Percentiles rank a stretch among this genome's conserved stretches.
Conservation (phyloP, 1,140 invertebrate species). For the Leptopilina boulardi region DNA sequence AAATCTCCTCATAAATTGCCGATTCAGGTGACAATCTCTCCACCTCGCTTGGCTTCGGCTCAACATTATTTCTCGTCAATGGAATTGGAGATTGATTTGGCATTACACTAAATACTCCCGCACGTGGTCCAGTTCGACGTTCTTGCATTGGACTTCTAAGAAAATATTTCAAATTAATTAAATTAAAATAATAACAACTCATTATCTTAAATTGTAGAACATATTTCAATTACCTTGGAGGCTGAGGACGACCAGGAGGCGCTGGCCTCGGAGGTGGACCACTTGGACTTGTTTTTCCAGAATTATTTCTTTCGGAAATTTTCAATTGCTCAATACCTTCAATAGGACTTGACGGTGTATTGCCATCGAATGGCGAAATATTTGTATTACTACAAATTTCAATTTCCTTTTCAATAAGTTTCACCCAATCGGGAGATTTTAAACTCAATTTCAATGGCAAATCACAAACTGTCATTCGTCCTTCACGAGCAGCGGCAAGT, state of each 20-base stretch:
- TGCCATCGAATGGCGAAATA: conserved; percentile 81
- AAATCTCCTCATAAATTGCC: conserved; percentile 78
- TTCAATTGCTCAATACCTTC: conserved; percentile 72
- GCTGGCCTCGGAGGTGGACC: conserved; percentile 67
- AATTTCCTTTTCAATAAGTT: conserved; percentile 88
- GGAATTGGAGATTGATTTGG: conserved; percentile 48
- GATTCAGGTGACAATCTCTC: conserved; percentile 68
- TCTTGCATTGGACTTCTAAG: conserved; percentile 33
- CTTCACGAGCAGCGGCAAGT: conserved; percentile 82
- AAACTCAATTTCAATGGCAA: conserved; percentile 84
- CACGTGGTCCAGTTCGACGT: conserved; percentile 44
- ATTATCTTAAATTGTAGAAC: neutral
- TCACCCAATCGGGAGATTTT: conserved; percentile 90
- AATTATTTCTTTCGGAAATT: conserved; percentile 53
- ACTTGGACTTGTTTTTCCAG: conserved; percentile 59
- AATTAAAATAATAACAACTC: no score
- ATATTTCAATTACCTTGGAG: conserved; percentile 50
- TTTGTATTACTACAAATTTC: conserved; percentile 90
- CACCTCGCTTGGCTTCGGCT: conserved; percentile 43
- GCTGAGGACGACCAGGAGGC: conserved; percentile 79
- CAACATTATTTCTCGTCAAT: conserved; percentile 17
- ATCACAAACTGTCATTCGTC: conserved; percentile 80
- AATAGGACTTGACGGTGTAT: conserved; percentile 60
- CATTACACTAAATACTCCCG: conserved; percentile 51
- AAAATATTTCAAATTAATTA: neutral